A percentile compares a stretch with the other conserved stretches of the same genome.
phyloP scores from a whole-genome alignment of 1,140 invertebrate species.

The Diprion similis region DNA sequence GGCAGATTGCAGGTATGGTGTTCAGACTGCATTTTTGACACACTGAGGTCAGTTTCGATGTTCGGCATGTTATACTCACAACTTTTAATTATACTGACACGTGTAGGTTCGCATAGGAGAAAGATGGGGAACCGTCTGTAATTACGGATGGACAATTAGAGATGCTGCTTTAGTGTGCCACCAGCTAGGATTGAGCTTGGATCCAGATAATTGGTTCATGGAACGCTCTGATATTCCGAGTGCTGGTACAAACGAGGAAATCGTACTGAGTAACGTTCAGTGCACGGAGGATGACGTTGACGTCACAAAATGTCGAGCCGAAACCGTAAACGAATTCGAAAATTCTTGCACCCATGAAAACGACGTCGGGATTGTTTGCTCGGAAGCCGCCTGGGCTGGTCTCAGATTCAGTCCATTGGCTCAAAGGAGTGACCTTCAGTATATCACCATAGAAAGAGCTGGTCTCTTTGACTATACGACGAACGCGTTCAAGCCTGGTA shows the following conservation, averaged over 20 bases:
- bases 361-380: slow-evolving; percentile 89
- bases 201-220: slow-evolving; percentile 91
- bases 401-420: slow-evolving; percentile 87
- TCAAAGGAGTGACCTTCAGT: slow-evolving; percentile 86
- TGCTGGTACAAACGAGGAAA: slow-evolving; percentile 78
- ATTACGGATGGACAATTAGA: slow-evolving; percentile 93
- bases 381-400: slow-evolving; percentile 91
- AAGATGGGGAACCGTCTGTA: slow-evolving; percentile 97
- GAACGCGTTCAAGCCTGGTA: slow-evolving; percentile 83
- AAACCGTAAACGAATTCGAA: slow-evolving; percentile 80
- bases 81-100: background rate
- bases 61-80: slow-evolving; percentile 9
- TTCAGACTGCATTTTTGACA: background rate
- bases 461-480: slow-evolving; percentile 94
- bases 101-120: slow-evolving; percentile 76
- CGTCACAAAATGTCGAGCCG: slow-evolving; percentile 85
- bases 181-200: slow-evolving; percentile 91
- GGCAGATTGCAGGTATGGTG: slow-evolving; percentile 77
- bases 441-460: slow-evolving; percentile 87
- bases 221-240: slow-evolving; percentile 80
- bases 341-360: slow-evolving; percentile 88
- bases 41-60: background rate
- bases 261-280: slow-evolving; percentile 85
- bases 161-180: slow-evolving; percentile 94
- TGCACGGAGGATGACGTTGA: slow-evolving; percentile 94